A percentile compares a stretch with the other conserved stretches of the same genome.
phyloP scores from a whole-genome alignment of 2,797 vertebrate genomes.

The Enteromius treurensis region DNA sequence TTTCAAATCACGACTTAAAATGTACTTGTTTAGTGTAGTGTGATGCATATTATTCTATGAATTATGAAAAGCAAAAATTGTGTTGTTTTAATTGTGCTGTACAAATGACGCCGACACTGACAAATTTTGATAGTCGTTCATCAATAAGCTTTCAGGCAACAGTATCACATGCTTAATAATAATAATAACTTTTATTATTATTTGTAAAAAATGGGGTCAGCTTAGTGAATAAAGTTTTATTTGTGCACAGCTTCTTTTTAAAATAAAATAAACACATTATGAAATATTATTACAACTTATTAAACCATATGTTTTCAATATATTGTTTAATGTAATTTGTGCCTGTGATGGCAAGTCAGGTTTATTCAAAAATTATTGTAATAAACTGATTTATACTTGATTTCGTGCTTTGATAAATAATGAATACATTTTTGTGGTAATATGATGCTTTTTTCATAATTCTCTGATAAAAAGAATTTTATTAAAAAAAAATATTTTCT shows the following conservation, averaged over 20 bases:
- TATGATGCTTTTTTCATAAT: neutral
- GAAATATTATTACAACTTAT: neutral
- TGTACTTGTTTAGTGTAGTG: too few relatives aligned
- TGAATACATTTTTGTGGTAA: neutral
- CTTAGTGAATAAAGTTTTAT: neutral
- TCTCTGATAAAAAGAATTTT: neutral
- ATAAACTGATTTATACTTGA: neutral
- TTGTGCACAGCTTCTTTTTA: neutral
- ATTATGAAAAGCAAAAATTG: neutral
- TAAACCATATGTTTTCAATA: neutral
- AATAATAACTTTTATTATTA: neutral
- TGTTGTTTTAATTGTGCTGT: neutral
- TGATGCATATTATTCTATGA: neutral
- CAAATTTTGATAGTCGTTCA: neutral
- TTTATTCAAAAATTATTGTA: neutral
- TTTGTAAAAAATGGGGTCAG: neutral
- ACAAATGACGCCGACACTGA: neutral
- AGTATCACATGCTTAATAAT: neutral
- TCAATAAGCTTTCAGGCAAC: neutral
- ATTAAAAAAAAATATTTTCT: too few relatives aligned
- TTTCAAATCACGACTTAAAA: too few relatives aligned
- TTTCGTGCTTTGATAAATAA: neutral
- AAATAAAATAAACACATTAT: neutral
- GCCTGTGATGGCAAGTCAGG: neutral
- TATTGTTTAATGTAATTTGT: neutral